Conservation (phyloP, 1,140 invertebrate species). For the Neodiprion lecontei region DNA sequence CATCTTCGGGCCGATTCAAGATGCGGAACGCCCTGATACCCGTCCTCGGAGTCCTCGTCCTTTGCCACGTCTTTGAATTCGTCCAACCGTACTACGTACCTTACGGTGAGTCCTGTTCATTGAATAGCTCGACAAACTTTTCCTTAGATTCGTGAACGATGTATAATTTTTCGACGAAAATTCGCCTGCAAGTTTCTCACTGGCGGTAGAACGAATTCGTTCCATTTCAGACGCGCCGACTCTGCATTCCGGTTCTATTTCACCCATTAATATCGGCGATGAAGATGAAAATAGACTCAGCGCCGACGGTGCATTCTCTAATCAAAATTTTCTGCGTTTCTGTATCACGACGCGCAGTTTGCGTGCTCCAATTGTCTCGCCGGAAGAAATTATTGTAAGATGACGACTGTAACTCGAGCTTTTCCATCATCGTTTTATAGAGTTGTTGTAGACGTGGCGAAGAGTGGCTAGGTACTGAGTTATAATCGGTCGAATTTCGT, state of each 20-base stretch:
- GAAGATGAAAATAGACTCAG: no score
- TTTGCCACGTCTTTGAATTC: not conserved
- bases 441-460: not conserved
- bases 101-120: not conserved
- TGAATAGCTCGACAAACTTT: no score
- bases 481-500: no score
- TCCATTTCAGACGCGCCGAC: no score
- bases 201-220: no score
- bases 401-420: not conserved
- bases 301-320: no score
- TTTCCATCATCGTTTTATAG: not conserved
- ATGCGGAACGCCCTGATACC: not conserved
- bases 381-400: not conserved
- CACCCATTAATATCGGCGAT: no score
- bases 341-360: not conserved
- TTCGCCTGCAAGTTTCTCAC: no score
- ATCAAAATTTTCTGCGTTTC: not conserved
- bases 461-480: no score
- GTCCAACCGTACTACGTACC: constrained; percentile 1
- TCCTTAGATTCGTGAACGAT: no score
- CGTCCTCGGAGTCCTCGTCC: not conserved
- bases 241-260: no score
- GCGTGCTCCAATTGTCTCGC: not conserved
- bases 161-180: no score
- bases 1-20: not conserved